A percentile compares a stretch with the other conserved stretches of the same genome.
Evolutionary conservation across 1,140 invertebrate genomes (phyloP).

Genomic region (Drosophila baimaii): DNA sequence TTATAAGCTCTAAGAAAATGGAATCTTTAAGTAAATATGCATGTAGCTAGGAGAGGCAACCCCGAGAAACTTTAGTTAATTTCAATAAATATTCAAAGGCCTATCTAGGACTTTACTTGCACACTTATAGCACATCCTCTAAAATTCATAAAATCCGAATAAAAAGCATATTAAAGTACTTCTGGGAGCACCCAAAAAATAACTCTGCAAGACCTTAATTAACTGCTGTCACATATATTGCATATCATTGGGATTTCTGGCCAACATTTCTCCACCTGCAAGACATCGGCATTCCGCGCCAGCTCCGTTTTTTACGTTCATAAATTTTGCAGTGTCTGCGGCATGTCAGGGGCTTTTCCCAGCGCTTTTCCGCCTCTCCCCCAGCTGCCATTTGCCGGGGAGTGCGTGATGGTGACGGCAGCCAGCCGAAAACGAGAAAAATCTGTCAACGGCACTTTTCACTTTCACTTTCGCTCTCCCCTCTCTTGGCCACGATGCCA

Average conservation of each 20-base stretch:
- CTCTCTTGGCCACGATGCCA: neutral
- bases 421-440: slow-evolving; percentile 73
- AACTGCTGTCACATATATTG: slow-evolving; percentile 30
- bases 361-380: neutral
- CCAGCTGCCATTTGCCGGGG: neutral
- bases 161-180: neutral
- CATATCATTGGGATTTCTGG: slow-evolving; percentile 26
- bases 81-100: neutral
- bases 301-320: slow-evolving; percentile 36
- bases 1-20: too few relatives aligned
- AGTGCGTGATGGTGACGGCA: slow-evolving; percentile 17
- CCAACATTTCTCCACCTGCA: slow-evolving; percentile 20
- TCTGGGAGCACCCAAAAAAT: neutral
- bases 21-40: too few relatives aligned
- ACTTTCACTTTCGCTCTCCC: slow-evolving; percentile 31
- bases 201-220: slow-evolving; percentile 16
- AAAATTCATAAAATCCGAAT: neutral
- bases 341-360: slow-evolving; percentile 45
- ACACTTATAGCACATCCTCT: neutral
- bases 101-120: neutral
- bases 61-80: neutral
- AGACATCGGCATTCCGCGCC: slow-evolving; percentile 28
- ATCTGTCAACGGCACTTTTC: slow-evolving; percentile 77
- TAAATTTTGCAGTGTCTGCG: slow-evolving; percentile 67
- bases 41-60: too few relatives aligned